Percentiles rank a stretch among this genome's conserved stretches.
Evolutionary conservation across 2,113 vertebrate genomes (phyloP).

Genomic region (Pycnonotus jocosus): DNA sequence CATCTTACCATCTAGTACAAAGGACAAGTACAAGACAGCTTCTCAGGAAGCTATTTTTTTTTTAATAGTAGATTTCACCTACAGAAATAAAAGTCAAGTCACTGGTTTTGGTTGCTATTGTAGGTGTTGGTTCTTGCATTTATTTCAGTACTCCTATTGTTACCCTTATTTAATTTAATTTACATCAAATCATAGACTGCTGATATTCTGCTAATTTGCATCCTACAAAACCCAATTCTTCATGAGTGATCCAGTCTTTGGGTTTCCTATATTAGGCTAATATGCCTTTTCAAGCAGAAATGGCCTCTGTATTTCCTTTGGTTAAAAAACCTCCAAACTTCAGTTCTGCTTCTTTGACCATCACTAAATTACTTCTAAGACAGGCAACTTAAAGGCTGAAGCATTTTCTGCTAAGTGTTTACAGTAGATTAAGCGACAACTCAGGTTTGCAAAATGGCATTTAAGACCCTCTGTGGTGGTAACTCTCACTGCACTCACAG

Average conservation of each 20-base stretch:
- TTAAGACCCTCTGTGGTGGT: background rate
- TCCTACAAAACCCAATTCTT: background rate
- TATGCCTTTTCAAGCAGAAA: background rate
- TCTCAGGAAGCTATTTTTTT: background rate
- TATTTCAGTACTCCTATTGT: background rate
- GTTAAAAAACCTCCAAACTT: fast-evolving
- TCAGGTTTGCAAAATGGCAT: background rate
- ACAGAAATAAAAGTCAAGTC: background rate
- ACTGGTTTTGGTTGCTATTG: background rate
- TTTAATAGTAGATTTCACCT: background rate
- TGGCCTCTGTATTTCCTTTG: background rate
- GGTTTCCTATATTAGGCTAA: background rate
- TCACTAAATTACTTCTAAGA: background rate
- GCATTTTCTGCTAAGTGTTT: background rate
- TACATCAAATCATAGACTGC: background rate
- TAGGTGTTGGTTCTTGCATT: background rate
- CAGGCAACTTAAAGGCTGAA: background rate
- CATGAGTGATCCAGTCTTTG: background rate
- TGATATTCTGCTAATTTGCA: background rate
- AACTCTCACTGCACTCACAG: background rate
- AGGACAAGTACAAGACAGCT: background rate
- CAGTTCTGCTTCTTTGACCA: background rate
- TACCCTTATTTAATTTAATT: background rate
- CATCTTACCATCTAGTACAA: background rate
- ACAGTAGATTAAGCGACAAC: background rate